Evolutionary conservation across 2,113 vertebrate species (phyloP), one percentile per base, ranked within the genome.

Genomic region (Chionis minor): DNA sequence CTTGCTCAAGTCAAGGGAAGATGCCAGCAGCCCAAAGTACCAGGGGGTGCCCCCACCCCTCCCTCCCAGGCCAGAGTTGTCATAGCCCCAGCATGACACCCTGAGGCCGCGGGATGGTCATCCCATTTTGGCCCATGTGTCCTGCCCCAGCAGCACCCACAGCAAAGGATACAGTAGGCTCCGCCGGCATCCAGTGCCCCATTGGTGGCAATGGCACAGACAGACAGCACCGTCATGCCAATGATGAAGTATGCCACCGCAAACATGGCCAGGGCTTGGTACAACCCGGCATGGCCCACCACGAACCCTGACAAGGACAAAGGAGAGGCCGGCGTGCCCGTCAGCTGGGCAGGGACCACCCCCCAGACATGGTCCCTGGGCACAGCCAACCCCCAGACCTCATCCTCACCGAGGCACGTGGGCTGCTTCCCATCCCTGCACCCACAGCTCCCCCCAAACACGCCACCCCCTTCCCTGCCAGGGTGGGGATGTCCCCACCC

Each of bases 181-280:
- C 99, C 99, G 10, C 99, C 99, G 0, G 99, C 99, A 35, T 99
- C 99, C 96, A 99, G 97, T 0, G 99, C 99, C 80, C 99, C 99
- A 0, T 99, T 99, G 95, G 99, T 99, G 55, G 99, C 99, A 47
- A 99, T 99, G 80, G 99, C 99, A 35, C 99, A 99, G 51, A 99
- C 98, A 0, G 99, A 99, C 47, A 99, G 97, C 73, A 99, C 99
- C 0, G 99, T 99, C 99, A 99, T 99, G 58, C 98, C 98, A 21
- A 99, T 99, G 98, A 99, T 99, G 96, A 99, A 98, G 92, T 99
- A 99, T 9, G 99, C 98, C 91, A 99, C 98, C 13, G 98, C 71
- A 0, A 99, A 98, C 99, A 99, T 99, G 87, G 72, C 97, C 14
- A 99, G 96, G 1, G 98, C 96, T 94, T 99, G 98, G 95, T 99